Evolutionary conservation across 2,113 vertebrate species (phyloP), one percentile per base, ranked within the genome.

Genomic region (Zootoca vivipara): DNA sequence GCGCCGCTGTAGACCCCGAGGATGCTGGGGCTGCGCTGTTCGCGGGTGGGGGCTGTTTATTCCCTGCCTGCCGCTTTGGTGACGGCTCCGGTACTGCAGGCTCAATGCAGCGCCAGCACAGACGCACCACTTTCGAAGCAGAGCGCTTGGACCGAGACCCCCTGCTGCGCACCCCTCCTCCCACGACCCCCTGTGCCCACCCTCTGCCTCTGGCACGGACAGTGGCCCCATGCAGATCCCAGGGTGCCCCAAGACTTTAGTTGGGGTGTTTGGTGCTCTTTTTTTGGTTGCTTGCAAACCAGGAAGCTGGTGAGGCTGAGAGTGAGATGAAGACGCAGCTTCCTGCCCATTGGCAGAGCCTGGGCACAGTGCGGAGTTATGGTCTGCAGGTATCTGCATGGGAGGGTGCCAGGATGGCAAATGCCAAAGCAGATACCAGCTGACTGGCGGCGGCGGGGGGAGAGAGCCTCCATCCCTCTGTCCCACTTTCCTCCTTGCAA

Each of bases 101-200:
- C 89, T 82, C 87, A 52, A 83, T 52, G 92, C 92, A 79, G 85
- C 91, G 88, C 91, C 80, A 67, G 74, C 91, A 15, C 9, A 30
- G 87, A 73, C 65, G 67, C 67, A 62, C 56, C 33, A 30, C 86
- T 79, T 40, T 4, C 9, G 56, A 38, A 20, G 67, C 78, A 30
- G 30, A 87, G 69, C 15, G 10, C 16, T 18, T 16, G 46, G 8
- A 16, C 40, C 16, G 5, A 22, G 40, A 1, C 20, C 46, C 69
- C 56, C 16, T 65, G 58, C 10, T 3, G 8, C 40, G 5, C 35
- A 10, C 72, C 33, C 20, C 70, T n/a, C 10, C 38, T 7, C 35
- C 38, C 7, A 52, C 83, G 8, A 28, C 10, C 16, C 6, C 12
- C 20, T 16, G 5, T 18, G 28, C 15, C n/a, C 52, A 9, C 30